These are phyloP conservation scores for Homalodisca vitripennis DNA, from an alignment of 1,140 invertebrate species.

Conservation along the genomic window DNA sequence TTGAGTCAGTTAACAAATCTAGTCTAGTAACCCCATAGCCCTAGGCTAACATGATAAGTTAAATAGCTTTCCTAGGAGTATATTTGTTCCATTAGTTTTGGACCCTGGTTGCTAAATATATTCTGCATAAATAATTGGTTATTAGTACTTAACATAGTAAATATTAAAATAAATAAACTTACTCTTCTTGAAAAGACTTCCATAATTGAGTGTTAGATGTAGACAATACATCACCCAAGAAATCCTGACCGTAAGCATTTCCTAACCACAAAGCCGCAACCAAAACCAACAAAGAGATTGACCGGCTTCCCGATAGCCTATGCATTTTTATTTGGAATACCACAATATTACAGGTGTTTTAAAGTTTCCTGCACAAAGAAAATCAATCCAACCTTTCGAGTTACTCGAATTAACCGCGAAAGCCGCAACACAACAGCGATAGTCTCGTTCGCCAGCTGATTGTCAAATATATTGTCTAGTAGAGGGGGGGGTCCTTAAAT, in stretches of 20 bases:
- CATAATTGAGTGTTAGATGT: not conserved
- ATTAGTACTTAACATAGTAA: not conserved
- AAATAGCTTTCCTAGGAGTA: too few relatives aligned
- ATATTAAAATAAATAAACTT: not conserved
- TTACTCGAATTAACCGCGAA: too few relatives aligned
- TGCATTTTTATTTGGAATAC: not conserved
- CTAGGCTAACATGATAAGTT: too few relatives aligned
- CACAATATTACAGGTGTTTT: not conserved
- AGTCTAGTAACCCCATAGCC: too few relatives aligned
- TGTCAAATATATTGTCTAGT: not conserved
- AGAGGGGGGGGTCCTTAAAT: not conserved
- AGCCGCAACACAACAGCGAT: not conserved
- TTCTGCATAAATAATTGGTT: too few relatives aligned
- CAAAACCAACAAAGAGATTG: too few relatives aligned
- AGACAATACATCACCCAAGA: not conserved
- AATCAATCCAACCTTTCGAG: too few relatives aligned
- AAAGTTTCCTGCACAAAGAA: too few relatives aligned
- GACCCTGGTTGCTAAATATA: too few relatives aligned
- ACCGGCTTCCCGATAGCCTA: conserved; percentile 22
- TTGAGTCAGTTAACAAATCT: too few relatives aligned
- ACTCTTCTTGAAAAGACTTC: conserved; percentile 27
- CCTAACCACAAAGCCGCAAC: not conserved
- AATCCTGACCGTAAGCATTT: not conserved
- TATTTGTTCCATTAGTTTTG: too few relatives aligned
- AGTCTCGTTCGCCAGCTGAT: conserved; percentile 10